Base-by-base conservation (phyloP, 2,888 invertebrate genomes). In the Agriotes lineatus region DNA sequence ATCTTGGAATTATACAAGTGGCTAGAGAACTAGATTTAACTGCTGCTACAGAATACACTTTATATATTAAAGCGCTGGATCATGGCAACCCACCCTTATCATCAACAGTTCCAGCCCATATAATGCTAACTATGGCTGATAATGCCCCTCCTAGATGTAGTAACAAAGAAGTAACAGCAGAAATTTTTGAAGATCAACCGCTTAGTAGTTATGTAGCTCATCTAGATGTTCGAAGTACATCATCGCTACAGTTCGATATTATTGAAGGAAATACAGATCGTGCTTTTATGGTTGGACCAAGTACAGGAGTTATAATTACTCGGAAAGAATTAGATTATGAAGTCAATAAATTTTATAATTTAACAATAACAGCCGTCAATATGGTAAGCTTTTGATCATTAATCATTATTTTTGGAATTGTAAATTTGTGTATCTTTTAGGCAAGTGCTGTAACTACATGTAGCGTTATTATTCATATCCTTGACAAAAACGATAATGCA, bases 401-500 rank as follows among this genome's bases (percentile, higher is more conserved):
- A 48, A 48, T 18, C 12, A 7, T 33, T 50, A 39, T 1, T 18
- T 44, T 19, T 14, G 10, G 16, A 30, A 22, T 20, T 37, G 16
- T 42, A 1, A 14, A 37, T 6, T 56, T 20, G 4, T 19, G 10
- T 54, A 59, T 14, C 14, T 81, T 82, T 56, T 78, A 88, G 88
- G 89, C 90, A 25, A 89, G 89, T 25, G 91, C 92, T 5, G 87
- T 88, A 48, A 91, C 95, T 0, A 82, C 81, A 12, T 92, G 93
- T 72, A 89, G 87, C 76, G 91, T 96, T 22, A 86, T 92, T 12
- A 90, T 97, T 69, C 96, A 96, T 85, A 91, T 97, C 69, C 85
- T 96, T 70, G 97, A 97, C 85, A 89, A 90, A 76, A 97, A 97
- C 85, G 96, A 96, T 84, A 94, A 93, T 84, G 87, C 90, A 19